Evolutionary conservation across 2,113 vertebrate genomes (phyloP), one percentile per base, ranked within the genome.

Genomic region (Pelvicachromis taeniatus): DNA sequence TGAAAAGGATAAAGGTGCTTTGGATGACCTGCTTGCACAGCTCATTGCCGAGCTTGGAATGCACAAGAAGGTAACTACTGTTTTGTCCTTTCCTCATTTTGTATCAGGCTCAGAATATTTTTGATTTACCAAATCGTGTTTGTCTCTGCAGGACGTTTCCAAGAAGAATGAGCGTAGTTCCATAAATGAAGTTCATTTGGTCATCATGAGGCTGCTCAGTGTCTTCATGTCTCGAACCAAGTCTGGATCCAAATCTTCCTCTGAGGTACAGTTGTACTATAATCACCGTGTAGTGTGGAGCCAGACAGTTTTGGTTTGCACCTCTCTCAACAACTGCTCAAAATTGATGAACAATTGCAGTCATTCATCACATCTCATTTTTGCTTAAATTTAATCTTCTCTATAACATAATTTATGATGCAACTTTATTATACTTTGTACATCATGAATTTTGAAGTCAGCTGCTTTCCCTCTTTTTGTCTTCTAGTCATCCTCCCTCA

Each of bases 201-300:
- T 99, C 55, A 97, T 99, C 31, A 99, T 99, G 98, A 96, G 99
- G 70, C 96, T 99, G 3, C 97, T 99, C 35, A 99, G 98, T 4
- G 99, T 99, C 80, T 99, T 99, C 95, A 99, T 99, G 99, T 99
- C 99, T 58, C 96, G 99, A 77, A 99, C 99, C 17, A 99, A 99
- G 86, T 99, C 99, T 23, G 97, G 98, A 10, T 98, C 98, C 81
- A 99, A 99, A 91, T 98, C 99, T 11, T 98, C 98, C 35, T 97
- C 98, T 82, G 99, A 99, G 98, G 99, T 99, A 95, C 3, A 11
- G 11, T 56, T 19, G 1, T 12, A 13, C 9, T 55, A 54, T 13
- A 52, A n/a, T 52, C 17, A 52, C 6, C 12, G 19, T n/a, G 26
- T 75, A 75, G 42, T 75, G 17, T 52, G 17, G 11, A 31, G 48